A percentile compares a stretch with the other conserved stretches of the same genome.
phyloP scores from a whole-genome alignment of 2,797 vertebrate genomes.

The Anguilla pacifica region DNA sequence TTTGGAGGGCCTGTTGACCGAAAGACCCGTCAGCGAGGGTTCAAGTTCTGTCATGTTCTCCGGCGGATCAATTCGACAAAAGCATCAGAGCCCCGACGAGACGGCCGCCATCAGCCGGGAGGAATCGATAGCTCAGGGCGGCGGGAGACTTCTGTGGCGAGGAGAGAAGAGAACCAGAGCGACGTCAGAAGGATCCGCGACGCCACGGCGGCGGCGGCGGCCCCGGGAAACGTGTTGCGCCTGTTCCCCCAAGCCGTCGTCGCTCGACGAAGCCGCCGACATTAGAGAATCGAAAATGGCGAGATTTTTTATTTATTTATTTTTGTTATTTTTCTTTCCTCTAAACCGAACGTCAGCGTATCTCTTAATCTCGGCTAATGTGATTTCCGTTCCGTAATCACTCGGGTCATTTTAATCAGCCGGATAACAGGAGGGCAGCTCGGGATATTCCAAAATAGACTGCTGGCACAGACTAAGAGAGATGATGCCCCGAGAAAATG shows the following conservation, averaged over 20 bases:
- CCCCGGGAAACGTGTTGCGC: background rate
- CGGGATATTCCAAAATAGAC: too few species aligned
- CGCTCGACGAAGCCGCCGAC: background rate
- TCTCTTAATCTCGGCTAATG: too few species aligned
- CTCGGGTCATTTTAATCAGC: too few species aligned
- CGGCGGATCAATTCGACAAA: background rate
- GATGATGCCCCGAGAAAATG: too few species aligned
- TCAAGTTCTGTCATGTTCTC: background rate
- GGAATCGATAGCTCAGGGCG: background rate
- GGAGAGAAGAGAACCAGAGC: background rate
- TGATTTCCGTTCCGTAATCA: too few species aligned
- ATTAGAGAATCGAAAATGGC: background rate
- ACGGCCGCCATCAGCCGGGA: background rate
- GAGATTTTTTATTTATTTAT: background rate
- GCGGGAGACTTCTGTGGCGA: background rate
- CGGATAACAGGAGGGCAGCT: too few species aligned
- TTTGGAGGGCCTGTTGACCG: background rate
- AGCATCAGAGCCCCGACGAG: too few species aligned
- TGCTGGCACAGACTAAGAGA: too few species aligned
- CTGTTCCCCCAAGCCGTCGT: background rate
- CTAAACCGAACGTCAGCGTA: too few species aligned
- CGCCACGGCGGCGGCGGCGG: too few species aligned
- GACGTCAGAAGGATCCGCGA: background rate
- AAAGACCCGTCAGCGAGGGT: background rate
- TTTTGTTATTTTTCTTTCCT: too few species aligned